Evolutionary conservation across 2,113 vertebrate genomes (phyloP).

Genomic region (Sturnira hondurensis): DNA sequence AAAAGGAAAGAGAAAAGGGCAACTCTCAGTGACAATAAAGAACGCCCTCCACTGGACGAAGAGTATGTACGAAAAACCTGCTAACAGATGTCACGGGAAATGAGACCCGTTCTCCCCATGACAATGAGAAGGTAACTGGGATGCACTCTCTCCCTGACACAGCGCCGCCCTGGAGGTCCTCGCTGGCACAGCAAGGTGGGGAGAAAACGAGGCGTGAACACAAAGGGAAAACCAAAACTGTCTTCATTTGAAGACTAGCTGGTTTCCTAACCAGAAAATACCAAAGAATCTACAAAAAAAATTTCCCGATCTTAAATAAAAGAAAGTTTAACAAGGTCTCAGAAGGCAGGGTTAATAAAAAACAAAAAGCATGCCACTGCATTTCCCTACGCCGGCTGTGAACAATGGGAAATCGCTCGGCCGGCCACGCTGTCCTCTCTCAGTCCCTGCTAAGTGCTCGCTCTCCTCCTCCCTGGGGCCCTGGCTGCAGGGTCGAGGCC

Average conservation of each 20-base stretch:
- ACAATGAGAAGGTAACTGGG: fast-evolving
- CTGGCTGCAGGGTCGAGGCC: fast-evolving
- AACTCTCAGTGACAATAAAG: background rate
- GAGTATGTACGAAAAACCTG: fast-evolving
- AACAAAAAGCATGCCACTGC: background rate
- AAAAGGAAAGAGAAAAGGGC: conserved; percentile 66
- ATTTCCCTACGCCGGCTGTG: background rate
- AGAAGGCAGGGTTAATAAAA: background rate
- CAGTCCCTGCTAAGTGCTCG: fast-evolving
- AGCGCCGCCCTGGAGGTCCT: fast-evolving
- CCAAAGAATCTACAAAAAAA: background rate
- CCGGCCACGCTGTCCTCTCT: background rate
- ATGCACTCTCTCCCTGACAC: fast-evolving
- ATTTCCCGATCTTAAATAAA: background rate
- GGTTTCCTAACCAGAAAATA: background rate
- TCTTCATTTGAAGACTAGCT: background rate
- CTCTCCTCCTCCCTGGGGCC: fast-evolving
- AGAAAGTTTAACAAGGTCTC: background rate
- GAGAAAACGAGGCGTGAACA: too few relatives aligned
- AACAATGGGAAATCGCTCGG: background rate
- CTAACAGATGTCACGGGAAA: fast-evolving
- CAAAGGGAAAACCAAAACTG: background rate
- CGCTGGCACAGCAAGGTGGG: background rate
- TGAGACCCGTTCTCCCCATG: fast-evolving
- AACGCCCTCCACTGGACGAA: background rate